Evolutionary conservation across 2,797 vertebrate species (phyloP).

Genomic region (Brotogeris chrysoptera): DNA sequence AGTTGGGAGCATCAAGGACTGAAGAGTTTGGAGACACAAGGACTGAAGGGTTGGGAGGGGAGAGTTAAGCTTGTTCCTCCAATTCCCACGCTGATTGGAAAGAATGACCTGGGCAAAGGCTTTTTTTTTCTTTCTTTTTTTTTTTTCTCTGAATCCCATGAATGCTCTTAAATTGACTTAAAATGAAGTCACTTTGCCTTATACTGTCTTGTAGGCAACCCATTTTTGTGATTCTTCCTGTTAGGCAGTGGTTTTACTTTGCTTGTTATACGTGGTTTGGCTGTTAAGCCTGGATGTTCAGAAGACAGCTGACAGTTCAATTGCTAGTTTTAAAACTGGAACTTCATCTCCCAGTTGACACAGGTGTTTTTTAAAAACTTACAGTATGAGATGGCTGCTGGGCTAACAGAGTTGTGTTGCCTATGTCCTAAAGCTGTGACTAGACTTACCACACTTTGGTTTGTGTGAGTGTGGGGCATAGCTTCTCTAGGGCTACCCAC

Average conservation of each 20-base stretch:
- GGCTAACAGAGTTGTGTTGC: not conserved
- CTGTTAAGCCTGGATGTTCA: not conserved
- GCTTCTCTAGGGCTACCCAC: not conserved
- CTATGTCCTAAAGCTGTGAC: not conserved
- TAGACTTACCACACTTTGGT: not conserved
- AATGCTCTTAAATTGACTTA: not conserved
- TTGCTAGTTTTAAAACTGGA: not conserved
- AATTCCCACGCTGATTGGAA: not conserved
- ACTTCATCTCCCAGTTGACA: not conserved
- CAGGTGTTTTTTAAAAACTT: not conserved
- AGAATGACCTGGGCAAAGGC: not conserved
- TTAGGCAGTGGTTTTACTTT: not conserved
- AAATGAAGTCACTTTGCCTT: not conserved
- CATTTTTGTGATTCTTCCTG: not conserved
- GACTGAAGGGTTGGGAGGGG: not conserved
- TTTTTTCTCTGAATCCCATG: not conserved
- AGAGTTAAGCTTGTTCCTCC: not conserved
- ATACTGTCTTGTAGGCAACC: not conserved
- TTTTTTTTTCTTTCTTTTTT: not conserved
- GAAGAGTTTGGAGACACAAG: not conserved
- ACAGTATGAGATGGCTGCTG: not conserved
- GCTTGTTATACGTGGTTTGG: not conserved
- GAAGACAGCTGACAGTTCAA: not conserved
- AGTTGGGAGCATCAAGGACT: not conserved
- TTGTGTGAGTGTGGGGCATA: not conserved